Percentiles rank a stretch among this genome's conserved stretches.
These are phyloP conservation scores for Periophthalmus magnuspinnatus DNA, from an alignment of 2,797 vertebrate species.

Conservation along the genomic window DNA sequence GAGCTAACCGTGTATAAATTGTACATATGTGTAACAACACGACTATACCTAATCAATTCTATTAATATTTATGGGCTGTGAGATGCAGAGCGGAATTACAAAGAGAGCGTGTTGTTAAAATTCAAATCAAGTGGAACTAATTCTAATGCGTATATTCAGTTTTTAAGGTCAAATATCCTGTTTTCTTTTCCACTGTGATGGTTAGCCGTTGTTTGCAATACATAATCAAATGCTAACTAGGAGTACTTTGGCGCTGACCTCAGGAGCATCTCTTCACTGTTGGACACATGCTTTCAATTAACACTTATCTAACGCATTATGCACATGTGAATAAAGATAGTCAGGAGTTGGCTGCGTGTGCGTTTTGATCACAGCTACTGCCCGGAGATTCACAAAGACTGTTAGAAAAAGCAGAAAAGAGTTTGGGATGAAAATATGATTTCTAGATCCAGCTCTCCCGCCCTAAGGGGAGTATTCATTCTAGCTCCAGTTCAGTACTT, in stretches of 20 bases:
- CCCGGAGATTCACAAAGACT: too few relatives aligned
- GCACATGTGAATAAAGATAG: too few relatives aligned
- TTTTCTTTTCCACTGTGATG: background rate
- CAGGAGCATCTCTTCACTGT: too few relatives aligned
- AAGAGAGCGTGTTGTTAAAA: background rate
- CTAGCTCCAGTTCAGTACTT: too few relatives aligned
- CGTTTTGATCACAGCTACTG: too few relatives aligned
- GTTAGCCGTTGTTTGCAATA: background rate
- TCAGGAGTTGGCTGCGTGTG: too few relatives aligned
- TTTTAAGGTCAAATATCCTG: background rate
- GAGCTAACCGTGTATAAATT: constrained; percentile 31
- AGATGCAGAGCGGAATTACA: background rate
- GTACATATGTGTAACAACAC: constrained; percentile 24
- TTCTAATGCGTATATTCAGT: background rate
- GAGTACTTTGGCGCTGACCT: background rate
- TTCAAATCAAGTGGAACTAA: background rate
- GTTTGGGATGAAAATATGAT: too few relatives aligned
- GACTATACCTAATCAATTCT: constrained; percentile 38
- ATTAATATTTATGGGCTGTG: background rate
- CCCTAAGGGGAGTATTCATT: too few relatives aligned
- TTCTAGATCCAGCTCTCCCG: too few relatives aligned
- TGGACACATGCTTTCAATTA: too few relatives aligned
- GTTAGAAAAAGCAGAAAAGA: too few relatives aligned
- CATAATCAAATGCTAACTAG: background rate
- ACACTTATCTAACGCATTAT: too few relatives aligned